phyloP scores from a whole-genome alignment of 2,113 vertebrate species.

The Megalops atlanticus region DNA sequence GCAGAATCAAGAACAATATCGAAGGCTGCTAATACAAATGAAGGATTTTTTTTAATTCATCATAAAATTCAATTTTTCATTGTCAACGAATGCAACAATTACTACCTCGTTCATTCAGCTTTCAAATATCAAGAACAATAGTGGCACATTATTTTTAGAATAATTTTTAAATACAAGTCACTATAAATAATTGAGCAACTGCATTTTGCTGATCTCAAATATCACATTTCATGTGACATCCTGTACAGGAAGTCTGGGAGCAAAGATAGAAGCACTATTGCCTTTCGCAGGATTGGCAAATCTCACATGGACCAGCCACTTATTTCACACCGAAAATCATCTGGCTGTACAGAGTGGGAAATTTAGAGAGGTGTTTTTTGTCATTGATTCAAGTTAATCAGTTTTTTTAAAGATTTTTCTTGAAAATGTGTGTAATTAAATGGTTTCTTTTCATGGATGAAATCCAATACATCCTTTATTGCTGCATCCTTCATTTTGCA shows the following conservation, averaged over 20 bases:
- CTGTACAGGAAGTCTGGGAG: conserved; percentile 25
- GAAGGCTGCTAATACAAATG: no score
- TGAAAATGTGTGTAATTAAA: no score
- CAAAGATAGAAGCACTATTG: background rate
- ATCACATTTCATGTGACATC: conserved; percentile 37
- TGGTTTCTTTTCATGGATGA: no score
- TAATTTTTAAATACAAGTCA: conserved; percentile 21
- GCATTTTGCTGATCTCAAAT: conserved; percentile 19
- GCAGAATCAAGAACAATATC: no score
- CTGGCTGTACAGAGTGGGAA: background rate
- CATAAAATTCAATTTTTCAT: no score
- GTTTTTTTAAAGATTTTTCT: background rate
- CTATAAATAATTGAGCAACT: conserved; percentile 18
- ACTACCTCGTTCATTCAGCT: background rate
- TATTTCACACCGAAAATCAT: no score
- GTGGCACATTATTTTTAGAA: conserved; percentile 6
- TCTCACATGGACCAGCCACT: background rate
- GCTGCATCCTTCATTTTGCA: no score
- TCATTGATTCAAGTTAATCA: no score
- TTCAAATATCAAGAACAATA: background rate
- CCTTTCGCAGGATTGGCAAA: background rate
- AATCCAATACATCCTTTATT: no score
- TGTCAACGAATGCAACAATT: background rate
- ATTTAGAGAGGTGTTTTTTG: no score
- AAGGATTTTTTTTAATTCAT: no score